A percentile compares a stretch with the other conserved stretches of the same genome.
Evolutionary conservation across 2,797 vertebrate species (phyloP).

Genomic region (Bucorvus abyssinicus): DNA sequence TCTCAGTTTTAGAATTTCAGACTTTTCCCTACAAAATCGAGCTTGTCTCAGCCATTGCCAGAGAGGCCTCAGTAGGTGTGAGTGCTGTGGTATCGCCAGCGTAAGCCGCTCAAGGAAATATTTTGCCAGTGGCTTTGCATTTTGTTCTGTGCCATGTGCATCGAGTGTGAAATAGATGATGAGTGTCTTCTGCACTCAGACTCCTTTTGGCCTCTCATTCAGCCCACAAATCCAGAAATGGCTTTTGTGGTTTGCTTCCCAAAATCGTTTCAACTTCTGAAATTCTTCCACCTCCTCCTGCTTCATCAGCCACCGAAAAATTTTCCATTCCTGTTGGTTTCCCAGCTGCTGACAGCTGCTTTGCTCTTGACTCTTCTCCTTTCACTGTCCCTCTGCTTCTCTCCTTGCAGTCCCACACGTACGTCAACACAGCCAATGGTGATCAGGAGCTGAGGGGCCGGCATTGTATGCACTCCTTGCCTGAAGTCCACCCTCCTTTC

Average conservation of each 20-base stretch:
- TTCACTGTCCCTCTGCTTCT: conserved; percentile 54
- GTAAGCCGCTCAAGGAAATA: not conserved
- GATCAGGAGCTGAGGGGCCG: conserved; percentile 89
- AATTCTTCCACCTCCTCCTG: not conserved
- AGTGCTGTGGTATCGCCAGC: not conserved
- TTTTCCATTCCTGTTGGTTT: not conserved
- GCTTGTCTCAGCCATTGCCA: not conserved
- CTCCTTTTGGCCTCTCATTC: not conserved
- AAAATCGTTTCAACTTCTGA: not conserved
- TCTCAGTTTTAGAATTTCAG: not conserved
- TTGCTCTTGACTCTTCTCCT: conserved; percentile 2
- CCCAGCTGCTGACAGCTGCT: not conserved
- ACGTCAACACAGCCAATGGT: conserved; percentile 91
- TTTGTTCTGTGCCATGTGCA: not conserved
- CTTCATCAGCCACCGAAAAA: not conserved
- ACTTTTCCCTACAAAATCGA: not conserved
- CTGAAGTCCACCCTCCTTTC: conserved; percentile 86
- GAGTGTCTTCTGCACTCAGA: not conserved
- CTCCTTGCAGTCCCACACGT: conserved; percentile 90
- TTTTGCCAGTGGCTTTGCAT: not conserved
- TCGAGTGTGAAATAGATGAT: fast-evolving
- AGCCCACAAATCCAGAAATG: not conserved
- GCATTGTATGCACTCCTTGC: conserved; percentile 90
- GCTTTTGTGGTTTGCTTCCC: not conserved
- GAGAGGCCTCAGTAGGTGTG: not conserved